These are phyloP conservation scores for Malurus elegans DNA, from an alignment of 2,113 vertebrate genomes.

Conservation along the genomic window DNA sequence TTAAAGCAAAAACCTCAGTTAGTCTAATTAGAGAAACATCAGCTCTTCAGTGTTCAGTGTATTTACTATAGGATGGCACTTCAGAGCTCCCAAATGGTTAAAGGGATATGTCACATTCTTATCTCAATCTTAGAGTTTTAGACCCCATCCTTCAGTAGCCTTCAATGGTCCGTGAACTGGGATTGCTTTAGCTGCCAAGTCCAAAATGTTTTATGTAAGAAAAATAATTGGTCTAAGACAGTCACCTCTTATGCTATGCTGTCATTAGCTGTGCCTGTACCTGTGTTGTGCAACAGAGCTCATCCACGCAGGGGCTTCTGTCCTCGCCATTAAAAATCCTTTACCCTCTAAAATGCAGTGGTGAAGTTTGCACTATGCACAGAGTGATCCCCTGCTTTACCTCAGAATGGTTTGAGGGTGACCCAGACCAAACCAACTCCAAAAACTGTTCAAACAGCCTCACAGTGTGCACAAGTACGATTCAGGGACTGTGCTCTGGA, in stretches of 20 bases:
- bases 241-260: not conserved
- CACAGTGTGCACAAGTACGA: not conserved
- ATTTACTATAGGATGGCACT: not conserved
- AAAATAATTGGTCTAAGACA: too few species aligned
- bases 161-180: not conserved
- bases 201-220: not conserved
- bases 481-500: not conserved
- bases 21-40: not conserved
- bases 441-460: not conserved
- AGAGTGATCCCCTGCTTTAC: not conserved
- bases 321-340: not conserved
- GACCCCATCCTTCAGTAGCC: not conserved
- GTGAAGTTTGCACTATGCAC: not conserved
- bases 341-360: not conserved
- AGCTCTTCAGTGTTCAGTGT: not conserved
- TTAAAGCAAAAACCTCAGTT: not conserved
- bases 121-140: not conserved
- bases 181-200: not conserved
- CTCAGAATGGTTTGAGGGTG: not conserved
- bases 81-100: not conserved
- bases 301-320: not conserved
- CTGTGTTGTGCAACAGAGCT: not conserved
- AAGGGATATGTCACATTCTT: not conserved
- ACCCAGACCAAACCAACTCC: not conserved
- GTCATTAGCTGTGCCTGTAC: not conserved